Evolutionary conservation across 1,140 invertebrate genomes (phyloP), one percentile per base, ranked within the genome.

Genomic region (Liolophura sinensis): DNA sequence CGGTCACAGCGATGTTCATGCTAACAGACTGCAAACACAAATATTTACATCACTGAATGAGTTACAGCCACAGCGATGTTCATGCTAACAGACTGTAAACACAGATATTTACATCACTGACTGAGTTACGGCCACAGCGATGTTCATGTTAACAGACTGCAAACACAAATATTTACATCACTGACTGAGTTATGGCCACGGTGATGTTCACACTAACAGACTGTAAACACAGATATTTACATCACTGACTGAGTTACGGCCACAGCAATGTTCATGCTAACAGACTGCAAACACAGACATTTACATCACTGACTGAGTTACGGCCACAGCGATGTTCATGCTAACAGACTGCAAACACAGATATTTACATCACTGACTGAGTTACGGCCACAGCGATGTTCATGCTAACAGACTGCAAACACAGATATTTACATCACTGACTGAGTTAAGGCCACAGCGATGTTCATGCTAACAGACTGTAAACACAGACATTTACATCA

Each of bases 61-160:
- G n/a, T n/a, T n/a, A n/a, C n/a, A n/a, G 92, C 92, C 1, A 96
- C 79, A 7, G 90, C 91, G 5, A 92, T 89, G 83, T 95, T 94
- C 18, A 92, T 87, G 67, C 86, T 88, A 16, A 93, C 77, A 0
- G 89, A 87, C 79, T 91, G 86, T 14, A 76, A 76, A 31, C 0
- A 61, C 27, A 51, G 58, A 16, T n/a, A n/a, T n/a, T n/a, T n/a
- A n/a, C n/a, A n/a, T n/a, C n/a, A n/a, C n/a, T n/a, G n/a, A n/a
- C n/a, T n/a, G n/a, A n/a, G n/a, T n/a, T n/a, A n/a, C n/a, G n/a
- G 92, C 92, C 1, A 96, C 79, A 7, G 90, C 91, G 5, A 92
- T 89, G 83, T 95, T 94, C 18, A 92, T 87, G 67, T 86, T 88
- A 16, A 93, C 77, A 0, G 89, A 87, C 79, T 91, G 86, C 16